Evolutionary conservation across 2,113 vertebrate species (phyloP).

Genomic region (Cyanoderma ruficeps): DNA sequence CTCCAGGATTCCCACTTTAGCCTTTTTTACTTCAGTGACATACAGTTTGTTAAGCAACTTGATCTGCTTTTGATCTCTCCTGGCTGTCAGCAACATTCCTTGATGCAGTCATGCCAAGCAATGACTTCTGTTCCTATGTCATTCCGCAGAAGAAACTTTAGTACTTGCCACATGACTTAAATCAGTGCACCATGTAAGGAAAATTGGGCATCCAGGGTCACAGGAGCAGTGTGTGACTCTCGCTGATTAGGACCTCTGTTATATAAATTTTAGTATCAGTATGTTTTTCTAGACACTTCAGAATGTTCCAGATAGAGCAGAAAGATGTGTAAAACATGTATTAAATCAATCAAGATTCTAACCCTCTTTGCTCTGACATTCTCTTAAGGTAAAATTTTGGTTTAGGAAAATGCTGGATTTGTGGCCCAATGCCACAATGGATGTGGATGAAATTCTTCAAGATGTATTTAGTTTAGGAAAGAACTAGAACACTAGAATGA

Average conservation of each 20-base stretch:
- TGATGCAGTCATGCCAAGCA: constrained; percentile 54
- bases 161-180: constrained; percentile 69
- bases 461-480: background rate
- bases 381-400: background rate
- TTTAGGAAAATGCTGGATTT: background rate
- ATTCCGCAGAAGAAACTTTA: constrained; percentile 61
- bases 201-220: constrained; percentile 21
- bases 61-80: constrained; percentile 75
- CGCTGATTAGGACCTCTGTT: background rate
- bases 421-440: background rate
- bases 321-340: background rate
- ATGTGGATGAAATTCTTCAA: background rate
- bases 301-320: background rate
- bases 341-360: background rate
- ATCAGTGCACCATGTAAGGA: constrained; percentile 55
- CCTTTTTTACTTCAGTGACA: constrained; percentile 52
- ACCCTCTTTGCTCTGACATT: background rate
- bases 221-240: background rate
- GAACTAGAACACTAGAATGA: background rate
- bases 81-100: constrained; percentile 62
- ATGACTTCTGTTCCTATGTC: constrained; percentile 53
- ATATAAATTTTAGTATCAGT: background rate
- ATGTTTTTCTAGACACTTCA: background rate
- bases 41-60: constrained; percentile 69
- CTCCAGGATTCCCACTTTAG: constrained; percentile 35